Evolutionary conservation across 1,140 invertebrate genomes (phyloP).

Genomic region (Pomacea maculata): DNA sequence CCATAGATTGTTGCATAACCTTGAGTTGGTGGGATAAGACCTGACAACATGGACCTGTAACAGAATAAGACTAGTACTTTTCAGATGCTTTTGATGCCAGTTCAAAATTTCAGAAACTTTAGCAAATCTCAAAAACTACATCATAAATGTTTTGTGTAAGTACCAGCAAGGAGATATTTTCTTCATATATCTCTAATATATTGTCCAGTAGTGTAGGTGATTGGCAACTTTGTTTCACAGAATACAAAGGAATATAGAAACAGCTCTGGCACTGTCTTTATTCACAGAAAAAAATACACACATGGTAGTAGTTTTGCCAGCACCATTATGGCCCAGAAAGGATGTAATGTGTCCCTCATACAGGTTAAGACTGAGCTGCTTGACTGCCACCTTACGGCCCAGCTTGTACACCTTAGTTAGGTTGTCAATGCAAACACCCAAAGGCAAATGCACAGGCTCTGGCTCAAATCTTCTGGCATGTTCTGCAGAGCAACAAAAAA

Average conservation of each 20-base stretch:
- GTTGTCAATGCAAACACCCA: conserved; percentile 74
- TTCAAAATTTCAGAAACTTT: too few species aligned
- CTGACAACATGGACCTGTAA: conserved; percentile 73
- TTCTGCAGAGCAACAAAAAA: conserved; percentile 33
- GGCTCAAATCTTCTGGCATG: conserved; percentile 67
- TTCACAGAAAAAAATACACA: conserved; percentile 29
- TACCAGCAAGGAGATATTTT: too few species aligned
- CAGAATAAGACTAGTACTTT: background rate
- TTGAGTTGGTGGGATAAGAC: conserved; percentile 71
- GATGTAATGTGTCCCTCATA: conserved; percentile 73
- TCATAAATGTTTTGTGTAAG: too few species aligned
- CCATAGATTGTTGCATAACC: conserved; percentile 72
- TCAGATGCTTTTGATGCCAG: too few species aligned
- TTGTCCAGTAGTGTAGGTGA: too few species aligned
- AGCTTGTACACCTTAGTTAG: conserved; percentile 71
- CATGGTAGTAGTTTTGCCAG: conserved; percentile 68
- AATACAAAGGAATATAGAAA: background rate
- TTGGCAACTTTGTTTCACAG: background rate
- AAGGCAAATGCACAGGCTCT: conserved; percentile 69
- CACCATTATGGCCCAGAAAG: conserved; percentile 74
- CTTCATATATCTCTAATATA: too few species aligned
- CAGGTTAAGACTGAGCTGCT: conserved; percentile 71
- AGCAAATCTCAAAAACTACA: too few species aligned
- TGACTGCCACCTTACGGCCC: conserved; percentile 73
- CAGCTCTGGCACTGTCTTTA: background rate